Percentiles rank a stretch among this genome's conserved stretches.
These are phyloP conservation scores for Mythimna lalbum DNA, from an alignment of 2,888 invertebrate genomes.

Conservation along the genomic window DNA sequence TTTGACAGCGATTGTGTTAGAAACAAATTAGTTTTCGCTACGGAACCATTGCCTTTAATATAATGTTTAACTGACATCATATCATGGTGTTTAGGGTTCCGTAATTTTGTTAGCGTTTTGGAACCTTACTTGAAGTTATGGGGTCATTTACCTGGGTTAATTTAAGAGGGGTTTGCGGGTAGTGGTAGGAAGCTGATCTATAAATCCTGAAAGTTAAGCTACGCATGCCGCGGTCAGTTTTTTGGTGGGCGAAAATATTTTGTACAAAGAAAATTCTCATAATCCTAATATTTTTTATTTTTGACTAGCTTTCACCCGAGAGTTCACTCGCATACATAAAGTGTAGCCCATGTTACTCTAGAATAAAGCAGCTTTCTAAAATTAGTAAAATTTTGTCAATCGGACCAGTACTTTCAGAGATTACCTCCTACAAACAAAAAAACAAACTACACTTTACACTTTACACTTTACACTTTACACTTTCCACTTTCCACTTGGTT, in stretches of 20 bases:
- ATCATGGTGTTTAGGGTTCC: conserved; percentile 46
- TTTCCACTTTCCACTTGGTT: too few relatives aligned
- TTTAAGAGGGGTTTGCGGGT: conserved; percentile 13
- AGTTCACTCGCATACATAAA: too few relatives aligned
- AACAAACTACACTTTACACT: too few relatives aligned
- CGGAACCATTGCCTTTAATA: conserved; percentile 54
- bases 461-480: too few relatives aligned
- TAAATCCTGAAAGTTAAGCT: conserved; percentile 12
- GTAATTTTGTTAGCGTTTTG: conserved; percentile 41
- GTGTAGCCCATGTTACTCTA: too few relatives aligned
- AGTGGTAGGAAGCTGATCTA: neutral
- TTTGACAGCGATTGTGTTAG: conserved; percentile 63
- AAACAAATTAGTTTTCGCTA: conserved; percentile 61
- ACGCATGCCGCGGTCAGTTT: neutral
- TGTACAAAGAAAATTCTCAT: neutral
- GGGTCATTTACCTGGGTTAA: conserved; percentile 21
- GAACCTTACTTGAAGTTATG: conserved; percentile 26
- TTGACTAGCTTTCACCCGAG: too few relatives aligned
- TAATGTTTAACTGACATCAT: conserved; percentile 43
- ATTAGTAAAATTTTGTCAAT: too few relatives aligned
- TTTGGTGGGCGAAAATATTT: neutral
- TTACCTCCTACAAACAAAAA: too few relatives aligned
- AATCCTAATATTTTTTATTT: too few relatives aligned
- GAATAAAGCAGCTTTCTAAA: too few relatives aligned
- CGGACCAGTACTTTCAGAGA: too few relatives aligned